A percentile compares a stretch with the other conserved stretches of the same genome.
Conservation (phyloP, 1,140 invertebrate genomes). For the Nomia melanderi region DNA sequence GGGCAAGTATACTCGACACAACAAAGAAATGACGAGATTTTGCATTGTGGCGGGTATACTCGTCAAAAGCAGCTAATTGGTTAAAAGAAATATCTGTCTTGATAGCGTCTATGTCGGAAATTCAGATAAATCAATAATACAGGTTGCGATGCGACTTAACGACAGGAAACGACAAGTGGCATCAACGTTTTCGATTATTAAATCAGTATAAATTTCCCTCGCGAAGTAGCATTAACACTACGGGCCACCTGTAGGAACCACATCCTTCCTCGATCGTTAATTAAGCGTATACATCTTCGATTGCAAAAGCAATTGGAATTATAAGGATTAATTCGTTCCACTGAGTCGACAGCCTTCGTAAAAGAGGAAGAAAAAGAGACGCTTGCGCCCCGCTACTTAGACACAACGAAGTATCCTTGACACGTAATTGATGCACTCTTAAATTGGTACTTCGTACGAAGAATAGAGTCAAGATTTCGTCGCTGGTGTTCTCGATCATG, state of each 20-base stretch:
- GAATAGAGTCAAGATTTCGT: neutral
- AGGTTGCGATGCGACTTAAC: no score
- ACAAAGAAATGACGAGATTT: no score
- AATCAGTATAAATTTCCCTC: constrained; percentile 10
- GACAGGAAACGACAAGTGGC: constrained; percentile 8
- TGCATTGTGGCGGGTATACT: no score
- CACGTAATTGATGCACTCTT: constrained; percentile 40
- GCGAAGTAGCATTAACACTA: neutral
- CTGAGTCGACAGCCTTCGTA: constrained; percentile 52
- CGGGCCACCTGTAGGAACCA: constrained; percentile 24
- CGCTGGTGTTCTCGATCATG: no score
- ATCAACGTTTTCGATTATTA: neutral
- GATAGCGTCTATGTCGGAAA: no score
- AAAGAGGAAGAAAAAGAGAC: constrained; percentile 40
- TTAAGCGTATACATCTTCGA: constrained; percentile 49
- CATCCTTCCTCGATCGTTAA: constrained; percentile 55
- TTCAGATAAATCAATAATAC: no score
- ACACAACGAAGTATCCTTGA: constrained; percentile 50
- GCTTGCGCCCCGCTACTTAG: constrained; percentile 23
- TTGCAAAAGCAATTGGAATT: constrained; percentile 50
- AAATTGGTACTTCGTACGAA: neutral
- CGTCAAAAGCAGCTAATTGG: no score
- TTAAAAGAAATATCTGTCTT: no score
- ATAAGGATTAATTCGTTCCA: constrained; percentile 61
- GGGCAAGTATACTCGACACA: no score